phyloP scores from a whole-genome alignment of 2,888 invertebrate genomes.

The Allolobophora icterica region DNA sequence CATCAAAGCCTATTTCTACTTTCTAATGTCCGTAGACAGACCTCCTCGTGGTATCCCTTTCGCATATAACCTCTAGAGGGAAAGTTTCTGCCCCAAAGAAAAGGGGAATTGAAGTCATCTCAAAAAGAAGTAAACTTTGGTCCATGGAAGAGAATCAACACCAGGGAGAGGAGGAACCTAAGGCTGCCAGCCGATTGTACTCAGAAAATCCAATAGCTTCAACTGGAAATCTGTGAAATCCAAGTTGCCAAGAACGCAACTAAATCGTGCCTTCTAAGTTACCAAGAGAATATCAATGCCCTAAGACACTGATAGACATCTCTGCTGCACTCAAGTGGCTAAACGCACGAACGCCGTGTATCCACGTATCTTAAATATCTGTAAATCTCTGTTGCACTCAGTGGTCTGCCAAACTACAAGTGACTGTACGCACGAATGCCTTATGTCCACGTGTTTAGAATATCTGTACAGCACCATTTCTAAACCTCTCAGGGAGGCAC shows the following conservation, averaged over 20 bases:
- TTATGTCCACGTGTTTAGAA: neutral
- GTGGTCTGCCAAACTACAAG: no score
- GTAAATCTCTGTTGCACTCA: no score
- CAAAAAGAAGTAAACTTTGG: neutral
- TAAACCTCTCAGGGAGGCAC: neutral
- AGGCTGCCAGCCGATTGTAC: neutral
- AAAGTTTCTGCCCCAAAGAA: neutral
- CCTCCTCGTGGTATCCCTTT: neutral
- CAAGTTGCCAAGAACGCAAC: neutral
- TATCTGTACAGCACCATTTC: neutral
- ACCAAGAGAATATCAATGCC: neutral
- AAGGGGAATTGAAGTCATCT: neutral
- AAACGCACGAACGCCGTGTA: neutral
- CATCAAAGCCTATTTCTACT: neutral
- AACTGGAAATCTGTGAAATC: neutral
- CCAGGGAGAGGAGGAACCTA: neutral
- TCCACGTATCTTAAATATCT: neutral
- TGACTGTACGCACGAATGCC: neutral
- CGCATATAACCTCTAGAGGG: neutral
- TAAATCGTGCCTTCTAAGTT: neutral
- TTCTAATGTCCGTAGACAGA: neutral
- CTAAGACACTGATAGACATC: neutral
- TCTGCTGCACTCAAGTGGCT: neutral
- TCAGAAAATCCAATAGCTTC: neutral
- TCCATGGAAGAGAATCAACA: neutral